Evolutionary conservation across 2,113 vertebrate genomes (phyloP).

Genomic region (Picathartes gymnocephalus): DNA sequence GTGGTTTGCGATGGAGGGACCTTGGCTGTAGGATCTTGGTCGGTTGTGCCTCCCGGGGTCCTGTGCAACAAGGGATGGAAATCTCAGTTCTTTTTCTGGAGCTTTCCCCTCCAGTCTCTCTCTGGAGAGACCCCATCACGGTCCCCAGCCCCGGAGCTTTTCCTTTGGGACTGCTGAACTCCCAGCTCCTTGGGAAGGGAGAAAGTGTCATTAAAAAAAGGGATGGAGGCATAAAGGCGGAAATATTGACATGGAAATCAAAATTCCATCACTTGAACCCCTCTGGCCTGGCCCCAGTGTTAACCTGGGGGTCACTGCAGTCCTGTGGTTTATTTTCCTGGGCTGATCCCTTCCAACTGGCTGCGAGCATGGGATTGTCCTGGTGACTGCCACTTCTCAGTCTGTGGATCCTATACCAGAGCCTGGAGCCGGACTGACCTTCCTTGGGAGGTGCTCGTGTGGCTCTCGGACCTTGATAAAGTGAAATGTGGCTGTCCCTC

Average conservation of each 20-base stretch:
- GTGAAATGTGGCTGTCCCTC: neutral
- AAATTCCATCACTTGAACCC: neutral
- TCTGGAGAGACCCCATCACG: rapidly evolving
- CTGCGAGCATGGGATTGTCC: neutral
- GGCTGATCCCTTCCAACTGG: neutral
- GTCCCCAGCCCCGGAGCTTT: neutral
- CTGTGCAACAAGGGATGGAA: neutral
- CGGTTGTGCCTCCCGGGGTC: neutral
- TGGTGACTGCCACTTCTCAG: neutral
- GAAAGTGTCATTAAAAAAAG: neutral
- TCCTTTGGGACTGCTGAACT: neutral
- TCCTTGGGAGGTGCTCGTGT: neutral
- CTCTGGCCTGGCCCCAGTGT: rapidly evolving
- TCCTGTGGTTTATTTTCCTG: neutral
- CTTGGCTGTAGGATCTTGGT: neutral
- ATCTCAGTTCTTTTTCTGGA: neutral
- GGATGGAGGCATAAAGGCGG: neutral
- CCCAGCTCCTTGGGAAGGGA: neutral
- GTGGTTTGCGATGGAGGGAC: neutral
- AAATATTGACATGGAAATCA: neutral
- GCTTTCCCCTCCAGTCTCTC: neutral
- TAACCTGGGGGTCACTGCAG: neutral
- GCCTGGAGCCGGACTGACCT: neutral
- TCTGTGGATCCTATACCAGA: neutral
- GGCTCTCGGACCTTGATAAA: neutral